A percentile compares a stretch with the other conserved stretches of the same genome.
Conservation (phyloP, 2,888 invertebrate species). For the Anodontia alba region DNA sequence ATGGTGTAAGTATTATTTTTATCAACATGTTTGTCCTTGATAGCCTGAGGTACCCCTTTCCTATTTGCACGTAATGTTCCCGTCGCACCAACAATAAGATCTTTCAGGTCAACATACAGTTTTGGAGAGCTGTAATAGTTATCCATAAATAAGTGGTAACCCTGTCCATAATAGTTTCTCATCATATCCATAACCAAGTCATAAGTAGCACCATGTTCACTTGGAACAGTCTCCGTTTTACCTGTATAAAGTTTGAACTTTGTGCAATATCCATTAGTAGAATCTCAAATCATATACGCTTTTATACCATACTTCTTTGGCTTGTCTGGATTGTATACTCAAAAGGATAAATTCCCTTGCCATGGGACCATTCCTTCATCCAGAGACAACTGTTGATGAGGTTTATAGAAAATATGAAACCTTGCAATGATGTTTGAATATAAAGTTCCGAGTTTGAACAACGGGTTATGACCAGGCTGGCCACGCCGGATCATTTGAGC, state of each 20-base stretch:
- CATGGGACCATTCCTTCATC: too few species aligned
- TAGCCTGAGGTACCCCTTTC: constrained; percentile 37
- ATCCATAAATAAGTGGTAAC: constrained; percentile 32
- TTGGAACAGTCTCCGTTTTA: constrained; percentile 16
- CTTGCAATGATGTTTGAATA: too few species aligned
- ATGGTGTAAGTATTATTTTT: constrained; percentile 23
- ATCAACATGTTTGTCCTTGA: constrained; percentile 29
- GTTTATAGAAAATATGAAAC: too few species aligned
- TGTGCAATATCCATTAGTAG: constrained; percentile 40
- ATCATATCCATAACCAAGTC: constrained; percentile 43
- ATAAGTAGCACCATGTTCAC: constrained; percentile 43
- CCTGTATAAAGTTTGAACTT: constrained; percentile 51
- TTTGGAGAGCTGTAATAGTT: constrained; percentile 37
- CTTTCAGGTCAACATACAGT: constrained; percentile 7
- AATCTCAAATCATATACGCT: constrained; percentile 52
- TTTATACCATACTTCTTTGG: constrained; percentile 54
- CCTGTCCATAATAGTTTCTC: constrained; percentile 27
- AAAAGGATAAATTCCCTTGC: constrained; percentile 44
- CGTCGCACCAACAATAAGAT: constrained; percentile 17
- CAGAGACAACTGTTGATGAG: too few species aligned
- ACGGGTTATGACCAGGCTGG: too few species aligned
- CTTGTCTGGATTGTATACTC: constrained; percentile 61
- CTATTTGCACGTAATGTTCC: constrained; percentile 38
- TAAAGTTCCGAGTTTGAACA: too few species aligned
- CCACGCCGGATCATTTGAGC: too few species aligned